Percentiles rank a stretch among this genome's conserved stretches.
phyloP scores from a whole-genome alignment of 2,113 vertebrate species.

The Forbesichthys papilliferus region DNA sequence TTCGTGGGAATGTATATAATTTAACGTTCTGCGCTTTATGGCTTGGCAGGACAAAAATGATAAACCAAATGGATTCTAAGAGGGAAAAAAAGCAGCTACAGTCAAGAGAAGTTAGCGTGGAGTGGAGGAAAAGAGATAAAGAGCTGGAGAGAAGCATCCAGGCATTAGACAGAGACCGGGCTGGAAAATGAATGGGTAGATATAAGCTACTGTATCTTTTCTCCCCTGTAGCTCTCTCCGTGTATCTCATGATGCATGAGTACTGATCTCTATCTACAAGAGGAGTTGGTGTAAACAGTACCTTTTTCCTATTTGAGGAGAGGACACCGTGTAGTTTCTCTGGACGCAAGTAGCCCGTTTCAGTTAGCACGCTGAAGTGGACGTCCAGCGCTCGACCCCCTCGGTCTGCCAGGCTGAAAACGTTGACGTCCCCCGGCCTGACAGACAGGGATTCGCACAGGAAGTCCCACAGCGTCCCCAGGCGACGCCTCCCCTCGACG shows the following conservation, averaged over 20 bases:
- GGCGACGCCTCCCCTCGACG: conserved; percentile 66
- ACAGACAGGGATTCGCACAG: conserved; percentile 77
- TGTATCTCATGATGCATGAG: conserved; percentile 58
- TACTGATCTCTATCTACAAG: conserved; percentile 59
- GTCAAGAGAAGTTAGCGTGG: background rate
- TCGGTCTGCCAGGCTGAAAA: conserved; percentile 77
- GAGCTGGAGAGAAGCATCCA: conserved; percentile 39
- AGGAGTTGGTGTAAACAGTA: conserved; percentile 47
- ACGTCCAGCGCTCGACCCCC: conserved; percentile 74
- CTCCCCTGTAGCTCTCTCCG: conserved; percentile 34
- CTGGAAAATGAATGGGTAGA: conserved; percentile 61
- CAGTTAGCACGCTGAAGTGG: conserved; percentile 73
- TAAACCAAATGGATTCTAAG: background rate
- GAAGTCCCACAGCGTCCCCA: conserved; percentile 76
- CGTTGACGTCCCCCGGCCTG: conserved; percentile 68
- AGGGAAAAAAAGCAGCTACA: background rate
- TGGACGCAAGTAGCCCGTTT: conserved; percentile 71
- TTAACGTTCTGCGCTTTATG: background rate
- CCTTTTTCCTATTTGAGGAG: conserved; percentile 76
- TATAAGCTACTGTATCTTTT: conserved; percentile 55
- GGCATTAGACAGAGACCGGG: conserved; percentile 47
- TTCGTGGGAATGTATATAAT: background rate
- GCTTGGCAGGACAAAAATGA: background rate
- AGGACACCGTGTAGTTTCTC: conserved; percentile 81
- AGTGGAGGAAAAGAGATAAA: background rate